Conservation (phyloP, 1,140 invertebrate species). For the Drosophila tropicalis region DNA sequence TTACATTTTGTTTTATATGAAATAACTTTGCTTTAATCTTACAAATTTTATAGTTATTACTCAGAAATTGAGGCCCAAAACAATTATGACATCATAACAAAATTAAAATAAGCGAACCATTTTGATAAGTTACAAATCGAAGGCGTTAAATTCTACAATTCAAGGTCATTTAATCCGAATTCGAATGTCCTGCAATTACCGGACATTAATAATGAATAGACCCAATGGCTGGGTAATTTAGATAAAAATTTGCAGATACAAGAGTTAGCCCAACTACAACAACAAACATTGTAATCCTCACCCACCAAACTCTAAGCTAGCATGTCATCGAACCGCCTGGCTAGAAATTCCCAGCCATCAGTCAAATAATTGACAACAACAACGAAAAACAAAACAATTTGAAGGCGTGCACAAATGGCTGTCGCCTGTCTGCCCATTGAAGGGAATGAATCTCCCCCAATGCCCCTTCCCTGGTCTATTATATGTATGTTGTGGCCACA, state of each 20-base stretch:
- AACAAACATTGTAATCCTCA: constrained; percentile 32
- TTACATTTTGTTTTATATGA: no score
- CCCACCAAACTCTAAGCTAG: constrained; percentile 14
- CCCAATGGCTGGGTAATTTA: constrained; percentile 49
- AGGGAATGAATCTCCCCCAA: constrained; percentile 4
- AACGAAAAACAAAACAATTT: constrained; percentile 25
- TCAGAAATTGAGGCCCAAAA: no score
- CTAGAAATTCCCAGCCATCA: constrained; percentile 41
- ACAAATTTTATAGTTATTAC: no score
- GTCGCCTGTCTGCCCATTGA: constrained; percentile 27
- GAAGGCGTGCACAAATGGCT: constrained; percentile 16
- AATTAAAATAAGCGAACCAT: no score
- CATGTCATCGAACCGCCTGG: constrained; percentile 22
- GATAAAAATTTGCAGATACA: constrained; percentile 42
- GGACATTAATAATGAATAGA: constrained; percentile 54
- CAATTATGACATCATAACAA: no score
- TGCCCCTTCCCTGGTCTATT: neutral
- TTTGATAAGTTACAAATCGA: neutral
- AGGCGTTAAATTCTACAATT: neutral
- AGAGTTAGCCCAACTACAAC: constrained; percentile 15
- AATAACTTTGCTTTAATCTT: no score
- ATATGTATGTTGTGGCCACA: constrained; percentile 36
- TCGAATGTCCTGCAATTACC: constrained; percentile 41
- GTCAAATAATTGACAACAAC: constrained; percentile 17
- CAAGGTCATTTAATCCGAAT: constrained; percentile 31